phyloP scores from a whole-genome alignment of 2,888 invertebrate species.

The Drosophila melanosoma region DNA sequence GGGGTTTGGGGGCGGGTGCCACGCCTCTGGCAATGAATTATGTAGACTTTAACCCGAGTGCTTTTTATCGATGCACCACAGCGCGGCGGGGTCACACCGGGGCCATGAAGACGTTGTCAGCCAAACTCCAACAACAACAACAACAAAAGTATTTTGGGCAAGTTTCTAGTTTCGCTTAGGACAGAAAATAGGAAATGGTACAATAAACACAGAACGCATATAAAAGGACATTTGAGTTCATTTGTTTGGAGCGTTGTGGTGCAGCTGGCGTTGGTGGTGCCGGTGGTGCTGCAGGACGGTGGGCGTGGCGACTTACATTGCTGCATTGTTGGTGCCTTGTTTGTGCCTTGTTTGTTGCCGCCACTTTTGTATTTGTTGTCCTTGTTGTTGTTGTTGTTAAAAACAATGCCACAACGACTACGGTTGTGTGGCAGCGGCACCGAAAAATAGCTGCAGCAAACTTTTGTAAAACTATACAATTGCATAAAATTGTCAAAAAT shows the following conservation, averaged over 20 bases:
- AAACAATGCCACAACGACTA: conserved; percentile 70
- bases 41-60: conserved; percentile 69
- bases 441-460: conserved; percentile 80
- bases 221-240: conserved; percentile 80
- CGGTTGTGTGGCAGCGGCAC: conserved; percentile 46
- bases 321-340: conserved; percentile 62
- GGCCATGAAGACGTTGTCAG: conserved; percentile 56
- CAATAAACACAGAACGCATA: conserved; percentile 81
- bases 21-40: conserved; percentile 62
- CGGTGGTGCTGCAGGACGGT: conserved; percentile 51
- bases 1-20: background rate
- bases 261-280: conserved; percentile 44
- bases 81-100: conserved; percentile 16
- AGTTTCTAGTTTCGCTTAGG: conserved; percentile 66
- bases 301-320: conserved; percentile 64
- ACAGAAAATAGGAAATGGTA: conserved; percentile 65
- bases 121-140: conserved; percentile 34
- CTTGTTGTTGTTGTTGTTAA: conserved; percentile 50
- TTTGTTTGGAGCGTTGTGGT: conserved; percentile 73
- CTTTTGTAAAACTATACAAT: conserved; percentile 79
- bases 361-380: conserved; percentile 26
- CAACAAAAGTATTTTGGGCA: conserved; percentile 58
- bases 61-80: conserved; percentile 57
- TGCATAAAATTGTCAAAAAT: conserved; percentile 81
- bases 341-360: conserved; percentile 38